phyloP scores from a whole-genome alignment of 2,797 vertebrate genomes.

The Eupleurogrammus muticus region DNA sequence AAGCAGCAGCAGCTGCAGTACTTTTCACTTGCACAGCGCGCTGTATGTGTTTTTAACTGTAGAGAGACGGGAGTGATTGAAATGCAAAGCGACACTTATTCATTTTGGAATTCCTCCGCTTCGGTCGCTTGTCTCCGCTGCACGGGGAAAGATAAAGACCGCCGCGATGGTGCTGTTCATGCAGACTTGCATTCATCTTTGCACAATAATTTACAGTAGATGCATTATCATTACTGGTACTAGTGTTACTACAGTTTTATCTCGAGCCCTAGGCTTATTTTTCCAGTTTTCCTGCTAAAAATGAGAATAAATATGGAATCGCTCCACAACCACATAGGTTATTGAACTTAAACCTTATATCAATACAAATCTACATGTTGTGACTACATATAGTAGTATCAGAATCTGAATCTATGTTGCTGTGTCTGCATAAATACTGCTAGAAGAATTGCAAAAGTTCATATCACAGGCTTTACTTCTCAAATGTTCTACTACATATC shows the following conservation, averaged over 20 bases:
- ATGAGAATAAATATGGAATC: no score
- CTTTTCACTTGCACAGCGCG: background rate
- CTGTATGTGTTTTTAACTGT: constrained; percentile 20
- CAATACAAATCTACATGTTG: no score
- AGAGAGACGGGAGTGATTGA: constrained; percentile 48
- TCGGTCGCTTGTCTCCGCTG: constrained; percentile 60
- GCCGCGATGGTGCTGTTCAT: constrained; percentile 5
- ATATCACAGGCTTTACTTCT: no score
- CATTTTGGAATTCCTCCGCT: constrained; percentile 53
- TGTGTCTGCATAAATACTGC: no score
- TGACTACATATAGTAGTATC: no score
- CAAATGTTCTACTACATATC: no score
- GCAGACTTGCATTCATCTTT: background rate
- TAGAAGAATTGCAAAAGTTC: no score
- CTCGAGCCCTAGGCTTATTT: no score
- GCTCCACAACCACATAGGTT: no score
- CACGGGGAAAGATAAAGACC: constrained; percentile 44
- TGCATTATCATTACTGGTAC: background rate
- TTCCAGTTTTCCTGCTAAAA: no score
- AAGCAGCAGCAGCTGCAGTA: constrained; percentile 6
- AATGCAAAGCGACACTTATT: constrained; percentile 59
- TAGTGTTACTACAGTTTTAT: background rate
- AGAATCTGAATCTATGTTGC: no score
- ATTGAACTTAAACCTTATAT: no score
- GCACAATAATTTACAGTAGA: constrained; percentile 4